Percentiles rank a stretch among this genome's conserved stretches.
These are phyloP conservation scores for Sphaerophoria taeniata DNA, from an alignment of 2,888 invertebrate genomes.

Conservation along the genomic window DNA sequence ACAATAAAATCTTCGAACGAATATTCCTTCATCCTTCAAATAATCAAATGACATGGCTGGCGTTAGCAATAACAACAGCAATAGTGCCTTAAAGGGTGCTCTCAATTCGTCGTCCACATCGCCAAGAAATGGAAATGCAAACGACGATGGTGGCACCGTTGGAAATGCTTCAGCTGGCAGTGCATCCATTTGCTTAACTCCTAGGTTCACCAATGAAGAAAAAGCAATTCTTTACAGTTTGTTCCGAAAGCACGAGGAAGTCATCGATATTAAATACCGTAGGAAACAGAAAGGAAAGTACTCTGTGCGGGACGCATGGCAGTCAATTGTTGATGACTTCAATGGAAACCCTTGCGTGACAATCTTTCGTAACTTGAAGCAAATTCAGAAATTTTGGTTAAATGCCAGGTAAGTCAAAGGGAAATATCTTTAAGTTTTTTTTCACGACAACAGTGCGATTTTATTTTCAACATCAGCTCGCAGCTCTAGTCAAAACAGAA, in stretches of 20 bases:
- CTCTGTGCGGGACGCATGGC: slow-evolving; percentile 82
- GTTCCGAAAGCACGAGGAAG: slow-evolving; percentile 81
- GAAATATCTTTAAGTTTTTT: neutral
- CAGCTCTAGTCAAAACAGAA: neutral
- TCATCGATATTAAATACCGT: slow-evolving; percentile 82
- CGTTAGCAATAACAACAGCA: slow-evolving; percentile 48
- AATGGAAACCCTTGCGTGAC: slow-evolving; percentile 80
- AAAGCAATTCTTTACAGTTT: slow-evolving; percentile 80
- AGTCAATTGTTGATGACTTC: slow-evolving; percentile 81
- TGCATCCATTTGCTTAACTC: slow-evolving; percentile 78
- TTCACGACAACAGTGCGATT: too few relatives aligned
- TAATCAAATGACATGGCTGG: slow-evolving; percentile 57
- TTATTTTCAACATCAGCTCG: neutral
- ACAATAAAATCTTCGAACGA: neutral
- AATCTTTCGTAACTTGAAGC: slow-evolving; percentile 81
- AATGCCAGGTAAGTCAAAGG: slow-evolving; percentile 80
- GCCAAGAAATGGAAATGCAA: slow-evolving; percentile 38
- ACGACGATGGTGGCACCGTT: slow-evolving; percentile 40
- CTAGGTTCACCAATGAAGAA: slow-evolving; percentile 82
- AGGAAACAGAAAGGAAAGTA: slow-evolving; percentile 81
- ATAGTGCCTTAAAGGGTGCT: slow-evolving; percentile 44
- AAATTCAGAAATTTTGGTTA: slow-evolving; percentile 83
- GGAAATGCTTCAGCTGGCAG: slow-evolving; percentile 18
- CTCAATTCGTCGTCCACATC: slow-evolving; percentile 23
- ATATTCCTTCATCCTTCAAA: neutral